Conservation (phyloP, 2,113 vertebrate genomes). For the Chloropsis cyanopogon region DNA sequence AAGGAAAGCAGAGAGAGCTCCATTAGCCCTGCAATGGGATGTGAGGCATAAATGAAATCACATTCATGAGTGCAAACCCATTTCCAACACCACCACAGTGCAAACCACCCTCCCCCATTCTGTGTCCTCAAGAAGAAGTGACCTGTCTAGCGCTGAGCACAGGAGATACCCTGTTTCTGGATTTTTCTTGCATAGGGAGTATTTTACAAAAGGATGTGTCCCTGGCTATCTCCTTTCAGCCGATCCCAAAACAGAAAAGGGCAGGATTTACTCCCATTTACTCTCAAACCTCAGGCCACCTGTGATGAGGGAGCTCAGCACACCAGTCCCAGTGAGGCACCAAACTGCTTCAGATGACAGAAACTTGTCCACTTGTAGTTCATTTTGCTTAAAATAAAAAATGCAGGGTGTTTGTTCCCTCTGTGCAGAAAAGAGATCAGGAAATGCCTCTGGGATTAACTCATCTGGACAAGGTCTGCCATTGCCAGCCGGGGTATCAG, state of each 20-base stretch:
- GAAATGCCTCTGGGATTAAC: too few species aligned
- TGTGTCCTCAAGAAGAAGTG: background rate
- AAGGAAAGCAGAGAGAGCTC: too few species aligned
- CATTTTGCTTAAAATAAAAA: background rate
- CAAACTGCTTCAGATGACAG: background rate
- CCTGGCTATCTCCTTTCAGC: background rate
- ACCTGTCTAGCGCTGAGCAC: background rate
- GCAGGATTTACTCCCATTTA: background rate
- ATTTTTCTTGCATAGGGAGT: background rate
- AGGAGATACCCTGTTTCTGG: background rate
- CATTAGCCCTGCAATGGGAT: too few species aligned
- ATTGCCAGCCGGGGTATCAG: too few species aligned
- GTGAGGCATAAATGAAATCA: background rate
- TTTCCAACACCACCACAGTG: background rate
- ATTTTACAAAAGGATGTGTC: background rate
- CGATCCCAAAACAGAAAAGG: background rate
- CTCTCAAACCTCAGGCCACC: background rate
- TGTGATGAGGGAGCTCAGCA: background rate
- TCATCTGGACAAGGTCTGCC: rapidly evolving
- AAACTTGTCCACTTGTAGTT: background rate
- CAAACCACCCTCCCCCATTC: background rate
- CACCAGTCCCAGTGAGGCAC: background rate
- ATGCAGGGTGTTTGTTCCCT: background rate
- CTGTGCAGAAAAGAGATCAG: background rate
- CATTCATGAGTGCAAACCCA: background rate